Percentiles rank a stretch among this genome's conserved stretches.
Evolutionary conservation across 2,888 invertebrate species (phyloP).

Genomic region (Ormyrus rosae): DNA sequence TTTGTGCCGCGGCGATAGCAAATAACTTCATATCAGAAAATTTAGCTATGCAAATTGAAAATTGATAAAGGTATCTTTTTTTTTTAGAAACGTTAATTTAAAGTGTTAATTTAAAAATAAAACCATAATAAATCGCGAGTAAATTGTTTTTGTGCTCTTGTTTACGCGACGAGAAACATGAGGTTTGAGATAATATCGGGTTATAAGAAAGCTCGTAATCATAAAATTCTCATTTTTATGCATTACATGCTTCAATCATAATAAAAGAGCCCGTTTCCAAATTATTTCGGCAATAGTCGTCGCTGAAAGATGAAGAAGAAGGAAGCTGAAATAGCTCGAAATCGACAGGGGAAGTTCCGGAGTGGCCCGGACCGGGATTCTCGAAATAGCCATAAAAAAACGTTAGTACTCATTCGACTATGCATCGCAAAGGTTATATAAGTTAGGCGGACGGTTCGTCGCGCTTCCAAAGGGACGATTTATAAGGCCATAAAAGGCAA

Average conservation of each 20-base stretch:
- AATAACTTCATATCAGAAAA: no score
- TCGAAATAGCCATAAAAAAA: conserved; percentile 17
- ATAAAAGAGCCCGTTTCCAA: no score
- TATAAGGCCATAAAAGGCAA: conserved; percentile 42
- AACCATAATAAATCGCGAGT: no score
- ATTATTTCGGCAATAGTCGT: background rate
- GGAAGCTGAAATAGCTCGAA: conserved; percentile 14
- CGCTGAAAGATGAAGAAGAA: conserved; percentile 10
- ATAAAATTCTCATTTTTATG: background rate
- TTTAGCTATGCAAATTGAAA: no score
- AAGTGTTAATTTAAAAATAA: no score
- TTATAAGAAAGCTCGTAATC: background rate
- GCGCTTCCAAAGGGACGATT: conserved; percentile 28
- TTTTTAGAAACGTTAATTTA: no score
- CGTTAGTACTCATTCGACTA: conserved; percentile 33
- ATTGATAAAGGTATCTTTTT: no score
- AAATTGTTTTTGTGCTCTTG: no score
- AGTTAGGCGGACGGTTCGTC: conserved; percentile 14
- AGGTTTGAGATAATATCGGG: no score
- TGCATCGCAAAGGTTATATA: conserved; percentile 27
- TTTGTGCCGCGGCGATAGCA: no score
- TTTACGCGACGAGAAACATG: no score
- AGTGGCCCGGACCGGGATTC: conserved; percentile 4
- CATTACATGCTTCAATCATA: no score
- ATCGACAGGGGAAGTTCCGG: conserved; percentile 22